These are phyloP conservation scores for Celastrina argiolus DNA, from an alignment of 2,888 invertebrate species.

Conservation along the genomic window DNA sequence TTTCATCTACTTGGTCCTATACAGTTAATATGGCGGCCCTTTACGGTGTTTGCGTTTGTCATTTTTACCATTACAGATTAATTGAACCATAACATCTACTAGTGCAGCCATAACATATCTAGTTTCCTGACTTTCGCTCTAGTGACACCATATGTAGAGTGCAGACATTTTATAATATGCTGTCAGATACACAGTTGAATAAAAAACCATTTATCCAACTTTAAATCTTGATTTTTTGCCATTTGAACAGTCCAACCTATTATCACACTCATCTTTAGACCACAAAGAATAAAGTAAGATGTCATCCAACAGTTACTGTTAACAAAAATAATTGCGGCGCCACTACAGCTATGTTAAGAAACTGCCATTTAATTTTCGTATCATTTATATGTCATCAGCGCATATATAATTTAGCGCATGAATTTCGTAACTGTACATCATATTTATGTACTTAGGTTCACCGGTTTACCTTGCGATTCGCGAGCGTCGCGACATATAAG, in stretches of 20 bases:
- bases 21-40: too few relatives aligned
- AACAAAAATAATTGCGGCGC: too few relatives aligned
- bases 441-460: neutral
- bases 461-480: neutral
- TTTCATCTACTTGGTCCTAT: too few relatives aligned
- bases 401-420: neutral
- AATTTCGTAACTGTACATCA: neutral
- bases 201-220: neutral
- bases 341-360: too few relatives aligned
- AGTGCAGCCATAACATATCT: neutral
- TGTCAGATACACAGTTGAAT: too few relatives aligned
- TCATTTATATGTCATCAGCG: too few relatives aligned
- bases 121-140: neutral
- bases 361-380: too few relatives aligned
- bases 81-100: slow-evolving; percentile 5
- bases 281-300: too few relatives aligned
- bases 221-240: too few relatives aligned
- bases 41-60: neutral
- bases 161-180: neutral
- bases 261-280: too few relatives aligned
- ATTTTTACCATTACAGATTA: neutral
- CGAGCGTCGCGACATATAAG: slow-evolving; percentile 1
- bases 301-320: too few relatives aligned
- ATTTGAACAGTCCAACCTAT: too few relatives aligned
- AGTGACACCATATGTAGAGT: neutral